Percentiles rank a stretch among this genome's conserved stretches.
Conservation (phyloP, 2,888 invertebrate genomes). For the Chymomyza procnemis region DNA sequence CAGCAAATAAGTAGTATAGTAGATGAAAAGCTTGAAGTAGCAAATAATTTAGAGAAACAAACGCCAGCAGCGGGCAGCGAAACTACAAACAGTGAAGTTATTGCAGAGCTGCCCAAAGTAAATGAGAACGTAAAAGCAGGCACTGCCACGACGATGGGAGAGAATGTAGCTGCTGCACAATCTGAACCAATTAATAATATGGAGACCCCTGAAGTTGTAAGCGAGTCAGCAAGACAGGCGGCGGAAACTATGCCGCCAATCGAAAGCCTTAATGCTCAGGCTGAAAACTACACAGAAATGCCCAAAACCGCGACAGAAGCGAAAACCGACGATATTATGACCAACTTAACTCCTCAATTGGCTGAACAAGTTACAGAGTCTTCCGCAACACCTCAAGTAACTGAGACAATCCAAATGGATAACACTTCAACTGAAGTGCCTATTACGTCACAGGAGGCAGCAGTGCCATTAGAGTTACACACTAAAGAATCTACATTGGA, state of each 20-base stretch:
- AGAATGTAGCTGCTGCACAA: background rate
- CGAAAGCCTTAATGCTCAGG: conserved; percentile 7
- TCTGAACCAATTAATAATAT: background rate
- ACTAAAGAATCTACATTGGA: background rate
- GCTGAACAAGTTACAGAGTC: background rate
- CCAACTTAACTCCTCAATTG: background rate
- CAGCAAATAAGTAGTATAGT: background rate
- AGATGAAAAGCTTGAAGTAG: background rate
- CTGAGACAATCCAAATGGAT: background rate
- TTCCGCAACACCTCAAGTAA: background rate
- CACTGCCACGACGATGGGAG: background rate
- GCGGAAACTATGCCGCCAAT: background rate
- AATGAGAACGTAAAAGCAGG: background rate
- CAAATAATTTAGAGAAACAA: background rate
- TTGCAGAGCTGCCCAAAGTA: background rate
- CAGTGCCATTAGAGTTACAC: background rate
- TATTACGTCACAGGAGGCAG: background rate
- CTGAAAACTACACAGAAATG: background rate
- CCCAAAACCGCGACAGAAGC: background rate
- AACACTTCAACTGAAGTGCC: conserved; percentile 2
- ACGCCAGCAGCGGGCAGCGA: background rate
- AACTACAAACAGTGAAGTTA: background rate
- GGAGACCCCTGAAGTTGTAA: background rate
- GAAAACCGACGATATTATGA: background rate
- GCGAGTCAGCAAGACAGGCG: background rate